Percentiles rank a stretch among this genome's conserved stretches.
phyloP scores from a whole-genome alignment of 2,888 invertebrate species.

The Agrotis exclamationis region DNA sequence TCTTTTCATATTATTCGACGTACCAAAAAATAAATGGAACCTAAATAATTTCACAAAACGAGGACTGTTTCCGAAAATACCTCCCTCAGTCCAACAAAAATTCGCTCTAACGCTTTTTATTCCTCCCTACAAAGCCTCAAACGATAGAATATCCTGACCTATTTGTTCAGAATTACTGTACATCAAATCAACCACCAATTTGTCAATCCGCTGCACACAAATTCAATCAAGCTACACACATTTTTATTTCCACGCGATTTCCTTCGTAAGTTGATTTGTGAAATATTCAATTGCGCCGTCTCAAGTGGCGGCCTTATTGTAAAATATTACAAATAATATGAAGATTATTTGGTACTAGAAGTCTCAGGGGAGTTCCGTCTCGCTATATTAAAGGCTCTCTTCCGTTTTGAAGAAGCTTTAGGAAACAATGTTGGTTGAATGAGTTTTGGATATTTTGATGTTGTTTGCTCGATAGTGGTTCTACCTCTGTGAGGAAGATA shows the following conservation, averaged over 20 bases:
- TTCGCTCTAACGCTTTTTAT: slow-evolving; percentile 37
- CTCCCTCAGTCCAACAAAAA: background rate
- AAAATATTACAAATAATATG: slow-evolving; percentile 60
- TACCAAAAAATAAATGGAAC: background rate
- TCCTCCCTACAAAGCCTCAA: slow-evolving; percentile 36
- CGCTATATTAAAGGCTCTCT: slow-evolving; percentile 36
- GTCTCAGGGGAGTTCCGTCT: slow-evolving; percentile 10
- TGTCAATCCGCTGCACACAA: slow-evolving; percentile 65
- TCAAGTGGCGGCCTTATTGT: slow-evolving; percentile 62
- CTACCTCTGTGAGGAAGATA: too few species aligned
- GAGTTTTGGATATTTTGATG: background rate
- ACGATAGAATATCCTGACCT: slow-evolving; percentile 60
- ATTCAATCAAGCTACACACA: slow-evolving; percentile 67
- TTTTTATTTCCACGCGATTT: slow-evolving; percentile 68
- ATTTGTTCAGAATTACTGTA: slow-evolving; percentile 66
- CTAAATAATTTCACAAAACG: background rate
- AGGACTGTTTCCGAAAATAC: slow-evolving; percentile 14
- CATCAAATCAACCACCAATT: slow-evolving; percentile 68
- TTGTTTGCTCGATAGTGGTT: background rate
- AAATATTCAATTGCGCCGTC: slow-evolving; percentile 57
- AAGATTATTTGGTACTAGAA: slow-evolving; percentile 51
- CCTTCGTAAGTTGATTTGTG: slow-evolving; percentile 62
- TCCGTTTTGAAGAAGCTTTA: background rate
- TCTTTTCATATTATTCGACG: background rate
- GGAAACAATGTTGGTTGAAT: slow-evolving; percentile 2